phyloP scores from a whole-genome alignment of 1,140 invertebrate species.

The Antheraea mylitta region DNA sequence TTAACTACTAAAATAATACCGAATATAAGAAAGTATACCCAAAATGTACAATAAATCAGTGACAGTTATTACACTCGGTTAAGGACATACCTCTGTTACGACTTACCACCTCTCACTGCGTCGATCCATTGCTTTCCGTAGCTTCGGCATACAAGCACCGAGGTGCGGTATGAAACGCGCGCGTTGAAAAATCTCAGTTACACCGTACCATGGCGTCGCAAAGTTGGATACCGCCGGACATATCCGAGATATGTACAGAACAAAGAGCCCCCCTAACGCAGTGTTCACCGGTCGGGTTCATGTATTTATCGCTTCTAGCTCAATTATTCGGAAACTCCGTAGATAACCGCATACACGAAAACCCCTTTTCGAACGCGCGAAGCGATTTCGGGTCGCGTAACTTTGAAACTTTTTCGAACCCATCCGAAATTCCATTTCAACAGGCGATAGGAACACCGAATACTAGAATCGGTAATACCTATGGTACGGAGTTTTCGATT shows the following conservation, averaged over 20 bases:
- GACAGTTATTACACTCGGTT: not conserved
- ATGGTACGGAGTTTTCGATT: constrained; percentile 11
- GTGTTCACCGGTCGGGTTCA: constrained; percentile 78
- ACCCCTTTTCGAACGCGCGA: constrained; percentile 10
- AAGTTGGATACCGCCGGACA: constrained; percentile 79
- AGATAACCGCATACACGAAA: constrained; percentile 37
- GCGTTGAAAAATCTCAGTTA: not conserved
- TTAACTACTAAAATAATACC: too few species aligned
- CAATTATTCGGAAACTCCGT: constrained; percentile 79
- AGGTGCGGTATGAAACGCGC: not conserved
- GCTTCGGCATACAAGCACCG: not conserved
- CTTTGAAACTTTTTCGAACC: not conserved
- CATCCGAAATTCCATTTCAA: not conserved
- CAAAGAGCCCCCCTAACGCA: constrained; percentile 75
- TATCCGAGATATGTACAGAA: constrained; percentile 75
- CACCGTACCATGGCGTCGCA: constrained; percentile 30
- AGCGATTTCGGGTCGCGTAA: not conserved
- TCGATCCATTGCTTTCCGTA: constrained; percentile 3
- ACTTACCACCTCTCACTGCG: constrained; percentile 10
- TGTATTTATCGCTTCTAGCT: constrained; percentile 80
- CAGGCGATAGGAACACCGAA: not conserved
- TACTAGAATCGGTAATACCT: not conserved
- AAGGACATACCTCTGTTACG: constrained; percentile 6
- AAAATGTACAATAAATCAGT: not conserved
- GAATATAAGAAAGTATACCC: not conserved